These are phyloP conservation scores for Cariama cristata DNA, from an alignment of 2,113 vertebrate species.

Conservation along the genomic window DNA sequence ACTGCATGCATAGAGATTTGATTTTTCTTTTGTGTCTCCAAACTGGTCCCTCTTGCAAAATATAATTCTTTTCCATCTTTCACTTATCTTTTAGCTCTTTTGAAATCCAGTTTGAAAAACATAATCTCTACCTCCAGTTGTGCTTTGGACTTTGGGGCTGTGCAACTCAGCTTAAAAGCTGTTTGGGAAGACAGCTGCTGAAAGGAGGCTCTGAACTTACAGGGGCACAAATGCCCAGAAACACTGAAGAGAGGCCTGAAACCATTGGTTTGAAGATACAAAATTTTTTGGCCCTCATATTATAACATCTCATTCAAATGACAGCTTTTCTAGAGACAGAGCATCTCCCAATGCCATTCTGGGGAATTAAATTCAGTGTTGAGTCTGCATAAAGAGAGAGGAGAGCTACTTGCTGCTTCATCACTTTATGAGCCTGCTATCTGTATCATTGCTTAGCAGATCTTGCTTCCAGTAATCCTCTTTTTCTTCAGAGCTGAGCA, in stretches of 20 bases:
- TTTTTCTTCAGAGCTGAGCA: not conserved
- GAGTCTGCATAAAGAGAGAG: slow-evolving; percentile 17
- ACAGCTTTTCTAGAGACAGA: not conserved
- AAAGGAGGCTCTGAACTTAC: not conserved
- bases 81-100: not conserved
- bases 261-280: not conserved
- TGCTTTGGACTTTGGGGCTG: not conserved
- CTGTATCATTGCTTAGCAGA: not conserved
- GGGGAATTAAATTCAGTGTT: not conserved
- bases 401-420: slow-evolving; percentile 8
- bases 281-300: not conserved
- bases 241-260: not conserved
- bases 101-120: not conserved
- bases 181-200: not conserved
- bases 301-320: not conserved
- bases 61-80: not conserved
- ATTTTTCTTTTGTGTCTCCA: not conserved
- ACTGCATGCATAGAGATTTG: not conserved
- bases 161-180: not conserved
- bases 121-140: not conserved
- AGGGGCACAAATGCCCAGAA: not conserved
- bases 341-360: not conserved
- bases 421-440: not conserved
- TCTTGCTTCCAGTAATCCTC: slow-evolving; percentile 9
- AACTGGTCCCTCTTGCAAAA: not conserved